These are phyloP conservation scores for Phoxinus phoxinus DNA, from an alignment of 2,113 vertebrate genomes.

Conservation along the genomic window DNA sequence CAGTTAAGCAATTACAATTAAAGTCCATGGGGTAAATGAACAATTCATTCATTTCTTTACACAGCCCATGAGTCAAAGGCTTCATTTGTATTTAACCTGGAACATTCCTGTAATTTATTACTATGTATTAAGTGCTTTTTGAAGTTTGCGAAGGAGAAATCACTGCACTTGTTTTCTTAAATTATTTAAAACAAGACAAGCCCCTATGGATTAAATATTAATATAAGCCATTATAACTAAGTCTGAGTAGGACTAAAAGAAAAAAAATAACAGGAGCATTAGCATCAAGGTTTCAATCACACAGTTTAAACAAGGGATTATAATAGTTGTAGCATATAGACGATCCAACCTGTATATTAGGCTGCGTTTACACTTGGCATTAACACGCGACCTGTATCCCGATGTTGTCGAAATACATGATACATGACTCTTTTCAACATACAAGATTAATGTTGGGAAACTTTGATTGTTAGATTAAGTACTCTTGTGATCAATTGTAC, in stretches of 20 bases:
- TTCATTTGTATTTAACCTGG: conserved; percentile 1
- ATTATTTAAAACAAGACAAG: conserved; percentile 37
- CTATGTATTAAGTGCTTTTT: background rate
- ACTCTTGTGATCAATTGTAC: too few species aligned
- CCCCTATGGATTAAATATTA: conserved; percentile 36
- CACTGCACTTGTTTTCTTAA: conserved; percentile 21
- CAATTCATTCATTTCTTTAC: background rate
- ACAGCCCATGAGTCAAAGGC: background rate
- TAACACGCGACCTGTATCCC: too few species aligned
- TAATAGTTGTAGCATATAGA: background rate
- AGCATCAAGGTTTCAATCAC: conserved; percentile 12
- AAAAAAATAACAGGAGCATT: background rate
- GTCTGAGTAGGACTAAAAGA: background rate
- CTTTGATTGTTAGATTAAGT: too few species aligned
- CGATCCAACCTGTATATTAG: background rate
- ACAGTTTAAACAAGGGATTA: background rate
- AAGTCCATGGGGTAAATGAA: background rate
- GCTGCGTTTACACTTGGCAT: too few species aligned
- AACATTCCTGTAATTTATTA: background rate
- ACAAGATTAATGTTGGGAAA: too few species aligned
- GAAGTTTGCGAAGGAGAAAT: background rate
- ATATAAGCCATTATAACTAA: conserved; percentile 30
- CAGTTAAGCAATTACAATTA: background rate
- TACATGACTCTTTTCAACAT: too few species aligned
- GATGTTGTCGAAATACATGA: too few species aligned